Percentiles rank a stretch among this genome's conserved stretches.
These are phyloP conservation scores for Drosophila pseudoananassae DNA, from an alignment of 1,140 invertebrate species.

Conservation along the genomic window DNA sequence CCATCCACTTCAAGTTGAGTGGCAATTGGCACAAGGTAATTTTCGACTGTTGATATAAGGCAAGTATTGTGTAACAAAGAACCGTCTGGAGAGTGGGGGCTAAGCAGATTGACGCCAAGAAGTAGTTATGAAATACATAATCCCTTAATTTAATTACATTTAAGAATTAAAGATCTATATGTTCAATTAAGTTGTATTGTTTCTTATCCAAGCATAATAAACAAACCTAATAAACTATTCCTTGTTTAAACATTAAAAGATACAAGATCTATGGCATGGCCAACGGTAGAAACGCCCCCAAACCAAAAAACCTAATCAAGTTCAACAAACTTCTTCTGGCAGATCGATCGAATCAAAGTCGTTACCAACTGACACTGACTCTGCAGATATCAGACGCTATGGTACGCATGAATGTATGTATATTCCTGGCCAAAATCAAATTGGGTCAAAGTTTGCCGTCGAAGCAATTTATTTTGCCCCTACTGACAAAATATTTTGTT, in stretches of 20 bases:
- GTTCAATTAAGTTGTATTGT: conserved; percentile 1
- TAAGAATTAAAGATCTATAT: not conserved
- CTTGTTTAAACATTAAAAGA: conserved; percentile 10
- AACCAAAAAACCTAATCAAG: conserved; percentile 31
- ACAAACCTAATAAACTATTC: conserved; percentile 11
- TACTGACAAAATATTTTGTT: conserved; percentile 50
- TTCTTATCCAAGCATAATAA: not conserved
- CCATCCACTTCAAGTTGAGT: conserved; percentile 59
- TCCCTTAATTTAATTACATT: conserved; percentile 1
- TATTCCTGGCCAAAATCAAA: conserved; percentile 28
- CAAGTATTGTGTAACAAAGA: conserved; percentile 59
- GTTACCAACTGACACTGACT: conserved; percentile 38
- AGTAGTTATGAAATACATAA: not conserved
- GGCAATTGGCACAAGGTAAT: conserved; percentile 53
- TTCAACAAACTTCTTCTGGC: conserved; percentile 34
- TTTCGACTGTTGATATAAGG: conserved; percentile 8
- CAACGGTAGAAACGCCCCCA: conserved; percentile 24
- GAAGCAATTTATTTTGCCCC: conserved; percentile 40
- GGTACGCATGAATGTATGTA: conserved; percentile 1
- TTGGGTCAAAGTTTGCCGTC: conserved; percentile 47
- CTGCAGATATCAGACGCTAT: conserved; percentile 20
- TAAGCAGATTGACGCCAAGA: conserved; percentile 4
- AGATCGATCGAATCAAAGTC: conserved; percentile 26
- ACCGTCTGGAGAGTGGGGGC: conserved; percentile 17
- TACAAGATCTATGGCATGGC: conserved; percentile 12